Base-by-base conservation (phyloP, 2,888 invertebrate species). In the Acanthacorydalis orientalis region DNA sequence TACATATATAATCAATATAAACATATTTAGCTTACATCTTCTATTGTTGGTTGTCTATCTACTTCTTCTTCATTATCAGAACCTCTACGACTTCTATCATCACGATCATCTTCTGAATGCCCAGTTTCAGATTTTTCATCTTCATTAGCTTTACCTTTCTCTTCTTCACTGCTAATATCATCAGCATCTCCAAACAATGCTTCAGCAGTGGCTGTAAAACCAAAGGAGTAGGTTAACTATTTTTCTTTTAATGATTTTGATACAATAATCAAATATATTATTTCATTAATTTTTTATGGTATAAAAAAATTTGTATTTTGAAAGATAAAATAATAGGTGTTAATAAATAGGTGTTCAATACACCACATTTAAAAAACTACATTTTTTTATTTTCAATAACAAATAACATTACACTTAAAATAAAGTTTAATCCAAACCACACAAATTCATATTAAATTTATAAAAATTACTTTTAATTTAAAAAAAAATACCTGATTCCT, bases 111-210 rank as follows among this genome's bases (percentile, higher is more conserved):
- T 37, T 53, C 61, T 50, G 51, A 60, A 58, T 50, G 62, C 60
- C 37, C 59, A 60, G 33, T 61, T 59, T 23, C 58, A 14, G 38
- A 46, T 12, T 32, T 62, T 50, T 63, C 61, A 53, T 49, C 51
- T 50, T 59, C 60, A 11, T 58, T 64, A 34, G 60, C 59, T 40
- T 59, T 61, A 49, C 60, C 61, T 7, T 69, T 77, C 49, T 85
- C 88, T 55, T 88, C 87, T 53, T 90, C 91, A 7, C 85, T 80
- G 60, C 89, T 90, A 42, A 92, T 92, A 62, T 92, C 92, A 51
- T 90, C 84, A 12, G 91, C 92, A 67, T 92, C 92, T 10, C 93
- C 93, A 65, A 93, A 93, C 31, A 93, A 70, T 8, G 87, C 89
- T 53, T 84, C 84, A 0, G 89, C 86, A 32, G 80, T 82, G 45